A percentile compares a stretch with the other conserved stretches of the same genome.
phyloP scores from a whole-genome alignment of 2,888 invertebrate species.

The Alentia gelatinosa region DNA sequence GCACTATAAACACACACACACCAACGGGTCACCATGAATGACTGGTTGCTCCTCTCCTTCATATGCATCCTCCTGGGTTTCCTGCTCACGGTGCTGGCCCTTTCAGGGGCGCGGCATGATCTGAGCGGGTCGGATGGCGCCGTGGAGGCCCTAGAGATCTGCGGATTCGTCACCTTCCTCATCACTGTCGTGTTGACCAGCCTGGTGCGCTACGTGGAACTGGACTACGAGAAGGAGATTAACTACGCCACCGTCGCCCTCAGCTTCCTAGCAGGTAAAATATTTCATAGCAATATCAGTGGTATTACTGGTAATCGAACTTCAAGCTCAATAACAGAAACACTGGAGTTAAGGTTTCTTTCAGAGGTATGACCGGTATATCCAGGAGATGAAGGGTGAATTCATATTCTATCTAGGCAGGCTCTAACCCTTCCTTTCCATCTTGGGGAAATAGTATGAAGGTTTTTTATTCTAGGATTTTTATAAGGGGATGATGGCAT shows the following conservation, averaged over 20 bases:
- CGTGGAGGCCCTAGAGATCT: conserved; percentile 44
- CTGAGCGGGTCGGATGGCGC: conserved; percentile 32
- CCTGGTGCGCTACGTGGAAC: background rate
- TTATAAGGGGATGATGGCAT: no score
- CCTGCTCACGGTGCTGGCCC: conserved; percentile 10
- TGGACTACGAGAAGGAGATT: conserved; percentile 14
- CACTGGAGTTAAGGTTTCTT: no score
- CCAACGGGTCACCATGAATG: background rate
- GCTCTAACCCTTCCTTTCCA: no score
- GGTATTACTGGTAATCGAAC: background rate
- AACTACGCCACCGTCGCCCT: background rate
- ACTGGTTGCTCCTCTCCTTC: conserved; percentile 18
- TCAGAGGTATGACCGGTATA: no score
- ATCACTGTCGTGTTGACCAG: background rate
- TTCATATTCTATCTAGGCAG: no score
- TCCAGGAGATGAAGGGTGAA: no score
- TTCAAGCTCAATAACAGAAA: no score
- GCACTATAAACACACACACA: no score
- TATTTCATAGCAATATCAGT: background rate
- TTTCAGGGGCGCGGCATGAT: conserved; percentile 20
- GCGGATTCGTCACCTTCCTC: conserved; percentile 28
- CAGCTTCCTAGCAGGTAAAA: conserved; percentile 46
- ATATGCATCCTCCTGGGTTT: conserved; percentile 27
- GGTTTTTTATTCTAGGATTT: no score
- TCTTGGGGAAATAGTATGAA: no score